Conservation (phyloP, 2,113 vertebrate species). For the Sus scrofa region T2T-Sscrofa CM000817.6:157304001-157304500, state of each 20-base stretch:
- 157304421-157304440: constrained; percentile 37
- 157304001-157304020: neutral
- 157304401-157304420: constrained; percentile 40
- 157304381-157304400: constrained; percentile 59
- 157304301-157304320: neutral
- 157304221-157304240: constrained; percentile 1
- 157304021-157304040: neutral
- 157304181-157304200: neutral
- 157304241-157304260: neutral
- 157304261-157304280: neutral
- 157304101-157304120: neutral
- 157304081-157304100: constrained; percentile 33
- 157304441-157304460: constrained; percentile 58
- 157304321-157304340: constrained; percentile 52
- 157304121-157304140: constrained; percentile 33
- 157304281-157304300: neutral
- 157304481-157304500: constrained; percentile 69
- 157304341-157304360: neutral
- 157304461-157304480: constrained; percentile 64
- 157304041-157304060: neutral
- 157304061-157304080: neutral
- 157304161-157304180: constrained; percentile 16
- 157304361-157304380: constrained; percentile 30
- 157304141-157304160: neutral
- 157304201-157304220: constrained; percentile 31